Evolutionary conservation across 2,113 vertebrate genomes (phyloP), one percentile per base, ranked within the genome.

Genomic region (Psettodes erumei): DNA sequence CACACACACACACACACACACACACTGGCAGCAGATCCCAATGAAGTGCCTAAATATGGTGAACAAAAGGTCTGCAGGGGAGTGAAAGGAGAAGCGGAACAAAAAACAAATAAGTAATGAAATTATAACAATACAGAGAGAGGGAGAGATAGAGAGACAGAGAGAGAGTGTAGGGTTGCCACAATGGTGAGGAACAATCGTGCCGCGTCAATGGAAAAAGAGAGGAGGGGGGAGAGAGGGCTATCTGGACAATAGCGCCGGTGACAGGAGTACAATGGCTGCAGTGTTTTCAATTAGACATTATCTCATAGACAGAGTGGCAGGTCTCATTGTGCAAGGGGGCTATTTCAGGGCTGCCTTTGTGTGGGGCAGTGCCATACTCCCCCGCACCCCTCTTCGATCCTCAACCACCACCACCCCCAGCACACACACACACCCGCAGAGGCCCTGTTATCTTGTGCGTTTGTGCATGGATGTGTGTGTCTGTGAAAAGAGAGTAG

Each of bases 281-380:
- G 94, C 95, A 94, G 93, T 98, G 97, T 98, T 98, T 96, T 96
- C 95, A 92, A 96, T 97, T 95, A 99, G 98, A 98, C 97, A 97
- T 97, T 99, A 98, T 99, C 97, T 98, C 97, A 99, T 97, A 97
- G 96, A 96, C 96, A 94, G 96, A 96, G 94, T 98, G 97, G 96
- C 97, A 97, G 97, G 91, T 96, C 95, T 94, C 87, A 95, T 95
- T 95, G 91, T 95, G 94, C 87, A 67, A 94, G 94, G 95, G 95
- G 95, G 95, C 96, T 98, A 98, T 98, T 98, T 98, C 96, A 98
- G 96, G 94, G 94, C 94, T 90, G 94, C 95, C 95, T 98, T 98
- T 99, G 96, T 98, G 94, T 93, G 94, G 95, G 93, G 91, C 71
- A 92, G 93, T 91, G 96, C 95, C 95, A 95, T 95, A 95, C 94